Evolutionary conservation across 2,888 invertebrate genomes (phyloP).

Genomic region (Pterobdella sp.): DNA sequence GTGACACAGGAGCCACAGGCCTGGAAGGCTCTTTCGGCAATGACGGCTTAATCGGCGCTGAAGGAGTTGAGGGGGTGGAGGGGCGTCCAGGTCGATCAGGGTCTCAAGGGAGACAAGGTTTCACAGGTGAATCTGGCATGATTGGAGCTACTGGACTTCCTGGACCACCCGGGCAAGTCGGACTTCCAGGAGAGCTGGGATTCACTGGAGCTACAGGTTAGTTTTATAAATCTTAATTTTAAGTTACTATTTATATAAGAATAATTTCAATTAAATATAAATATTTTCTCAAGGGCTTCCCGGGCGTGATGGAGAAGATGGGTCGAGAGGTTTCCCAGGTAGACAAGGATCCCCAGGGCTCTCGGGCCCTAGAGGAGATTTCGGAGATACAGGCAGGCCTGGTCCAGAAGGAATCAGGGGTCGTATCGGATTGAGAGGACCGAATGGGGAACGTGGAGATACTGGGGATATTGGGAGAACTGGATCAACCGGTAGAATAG

Average conservation of each 20-base stretch:
- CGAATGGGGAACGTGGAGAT: neutral
- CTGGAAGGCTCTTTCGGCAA: neutral
- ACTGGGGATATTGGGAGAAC: neutral
- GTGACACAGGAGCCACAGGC: constrained; percentile 11
- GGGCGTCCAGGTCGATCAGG: constrained; percentile 9
- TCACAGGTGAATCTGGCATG: neutral
- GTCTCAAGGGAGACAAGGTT: constrained; percentile 11
- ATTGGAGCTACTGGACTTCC: neutral
- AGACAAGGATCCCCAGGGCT: constrained; percentile 21
- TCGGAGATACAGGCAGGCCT: neutral
- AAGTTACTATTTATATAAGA: neutral
- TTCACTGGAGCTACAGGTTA: neutral
- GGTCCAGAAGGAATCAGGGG: constrained; percentile 3
- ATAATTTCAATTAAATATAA: neutral
- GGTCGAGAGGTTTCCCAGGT: constrained; percentile 24
- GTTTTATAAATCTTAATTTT: neutral
- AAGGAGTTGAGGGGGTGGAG: neutral
- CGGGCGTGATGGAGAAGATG: constrained; percentile 26
- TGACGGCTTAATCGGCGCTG: neutral
- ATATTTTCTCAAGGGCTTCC: constrained; percentile 5
- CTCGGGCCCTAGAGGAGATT: neutral
- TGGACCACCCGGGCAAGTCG: constrained; percentile 10
- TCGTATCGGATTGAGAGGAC: neutral
- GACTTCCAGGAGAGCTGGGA: neutral
- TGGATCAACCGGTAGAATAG: constrained; percentile 7